These are phyloP conservation scores for Fukomys damarensis DNA, from an alignment of 2,113 vertebrate genomes.

Conservation along the genomic window DNA sequence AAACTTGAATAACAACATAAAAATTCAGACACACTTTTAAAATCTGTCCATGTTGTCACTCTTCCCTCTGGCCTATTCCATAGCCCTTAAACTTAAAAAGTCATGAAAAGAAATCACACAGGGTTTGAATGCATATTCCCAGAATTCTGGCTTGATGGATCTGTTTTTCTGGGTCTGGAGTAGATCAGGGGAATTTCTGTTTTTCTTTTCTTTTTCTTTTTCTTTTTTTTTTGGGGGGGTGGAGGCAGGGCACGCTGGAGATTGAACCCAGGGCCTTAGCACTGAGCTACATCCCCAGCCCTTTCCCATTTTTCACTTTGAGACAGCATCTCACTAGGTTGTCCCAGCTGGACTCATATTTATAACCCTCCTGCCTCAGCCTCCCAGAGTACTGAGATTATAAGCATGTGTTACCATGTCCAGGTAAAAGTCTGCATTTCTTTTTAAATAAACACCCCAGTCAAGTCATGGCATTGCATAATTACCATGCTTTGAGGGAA, in stretches of 20 bases:
- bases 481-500: neutral
- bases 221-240: neutral
- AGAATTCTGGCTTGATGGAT: neutral
- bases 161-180: neutral
- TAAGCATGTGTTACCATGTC: neutral
- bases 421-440: neutral
- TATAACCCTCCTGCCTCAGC: neutral
- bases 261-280: neutral
- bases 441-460: neutral
- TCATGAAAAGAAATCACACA: neutral
- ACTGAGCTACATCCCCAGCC: neutral
- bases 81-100: neutral
- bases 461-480: neutral
- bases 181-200: neutral
- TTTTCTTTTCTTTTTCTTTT: neutral
- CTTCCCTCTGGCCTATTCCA: neutral
- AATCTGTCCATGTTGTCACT: neutral
- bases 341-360: neutral
- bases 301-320: neutral
- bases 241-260: neutral
- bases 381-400: neutral
- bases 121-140: neutral
- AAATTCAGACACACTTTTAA: neutral
- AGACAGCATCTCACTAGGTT: neutral
- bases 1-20: neutral